Percentiles rank a stretch among this genome's conserved stretches.
These are phyloP conservation scores for Lepidonotus clava DNA, from an alignment of 2,888 invertebrate species.

Conservation along the genomic window DNA sequence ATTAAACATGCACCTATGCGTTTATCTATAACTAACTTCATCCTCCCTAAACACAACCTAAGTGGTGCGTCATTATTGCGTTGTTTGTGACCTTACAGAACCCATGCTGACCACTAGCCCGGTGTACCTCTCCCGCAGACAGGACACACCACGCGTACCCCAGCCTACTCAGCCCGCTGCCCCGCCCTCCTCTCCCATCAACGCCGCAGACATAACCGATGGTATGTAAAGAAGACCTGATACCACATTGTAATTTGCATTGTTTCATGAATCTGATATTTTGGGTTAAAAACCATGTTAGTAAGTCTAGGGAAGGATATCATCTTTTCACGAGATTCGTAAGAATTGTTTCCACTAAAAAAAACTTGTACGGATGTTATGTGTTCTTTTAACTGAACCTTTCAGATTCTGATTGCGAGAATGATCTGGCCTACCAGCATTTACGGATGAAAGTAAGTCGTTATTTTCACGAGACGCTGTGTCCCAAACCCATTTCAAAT, in stretches of 20 bases:
- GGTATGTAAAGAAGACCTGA: neutral
- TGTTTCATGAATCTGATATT: too few species aligned
- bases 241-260: neutral
- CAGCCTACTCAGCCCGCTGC: neutral
- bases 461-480: too few species aligned
- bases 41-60: too few species aligned
- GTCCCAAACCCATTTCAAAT: too few species aligned
- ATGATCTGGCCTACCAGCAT: neutral
- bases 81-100: neutral
- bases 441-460: constrained; percentile 16
- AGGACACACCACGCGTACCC: constrained; percentile 23
- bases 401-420: constrained; percentile 7
- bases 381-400: too few species aligned
- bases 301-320: too few species aligned
- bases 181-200: constrained; percentile 27
- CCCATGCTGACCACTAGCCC: constrained; percentile 26
- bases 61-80: too few species aligned
- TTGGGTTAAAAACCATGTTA: too few species aligned
- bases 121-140: neutral
- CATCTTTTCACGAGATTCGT: too few species aligned
- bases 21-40: too few species aligned
- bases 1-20: too few species aligned
- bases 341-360: neutral
- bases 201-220: neutral
- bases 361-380: neutral